A percentile compares a stretch with the other conserved stretches of the same genome.
Evolutionary conservation across 2,797 vertebrate species (phyloP).

Genomic region (Anableps anableps): DNA sequence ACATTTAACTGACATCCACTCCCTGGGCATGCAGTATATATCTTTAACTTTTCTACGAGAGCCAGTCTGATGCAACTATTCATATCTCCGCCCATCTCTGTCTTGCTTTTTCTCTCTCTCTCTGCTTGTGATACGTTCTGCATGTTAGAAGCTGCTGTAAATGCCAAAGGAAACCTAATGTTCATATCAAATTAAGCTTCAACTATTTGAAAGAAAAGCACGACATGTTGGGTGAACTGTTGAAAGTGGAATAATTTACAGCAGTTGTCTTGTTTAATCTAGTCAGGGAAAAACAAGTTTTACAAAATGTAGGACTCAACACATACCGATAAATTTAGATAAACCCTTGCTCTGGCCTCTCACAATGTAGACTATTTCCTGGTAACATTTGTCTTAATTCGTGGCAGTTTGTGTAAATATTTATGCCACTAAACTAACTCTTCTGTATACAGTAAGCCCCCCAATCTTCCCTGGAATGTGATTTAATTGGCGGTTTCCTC

Average conservation of each 20-base stretch:
- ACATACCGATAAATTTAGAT: constrained; percentile 69
- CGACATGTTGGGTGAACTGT: constrained; percentile 43
- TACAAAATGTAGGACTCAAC: constrained; percentile 52
- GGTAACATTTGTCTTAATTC: constrained; percentile 83
- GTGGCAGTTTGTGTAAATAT: constrained; percentile 83
- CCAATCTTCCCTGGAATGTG: constrained; percentile 80
- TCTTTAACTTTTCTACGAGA: constrained; percentile 81
- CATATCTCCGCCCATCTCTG: constrained; percentile 71
- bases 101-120: constrained; percentile 10
- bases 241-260: constrained; percentile 26
- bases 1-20: constrained; percentile 86
- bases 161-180: constrained; percentile 71
- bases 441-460: constrained; percentile 79
- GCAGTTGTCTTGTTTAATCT: constrained; percentile 61
- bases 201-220: constrained; percentile 49
- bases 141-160: constrained; percentile 68
- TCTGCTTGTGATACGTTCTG: constrained; percentile 56
- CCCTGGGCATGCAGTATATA: constrained; percentile 82
- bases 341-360: constrained; percentile 69
- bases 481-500: constrained; percentile 86
- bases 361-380: constrained; percentile 76
- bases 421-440: constrained; percentile 80
- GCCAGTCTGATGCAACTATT: constrained; percentile 81
- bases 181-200: constrained; percentile 59
- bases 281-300: constrained; percentile 41